A percentile compares a stretch with the other conserved stretches of the same genome.
These are phyloP conservation scores for Acanthosoma haemorrhoidale DNA, from an alignment of 2,888 invertebrate species.

Conservation along the genomic window DNA sequence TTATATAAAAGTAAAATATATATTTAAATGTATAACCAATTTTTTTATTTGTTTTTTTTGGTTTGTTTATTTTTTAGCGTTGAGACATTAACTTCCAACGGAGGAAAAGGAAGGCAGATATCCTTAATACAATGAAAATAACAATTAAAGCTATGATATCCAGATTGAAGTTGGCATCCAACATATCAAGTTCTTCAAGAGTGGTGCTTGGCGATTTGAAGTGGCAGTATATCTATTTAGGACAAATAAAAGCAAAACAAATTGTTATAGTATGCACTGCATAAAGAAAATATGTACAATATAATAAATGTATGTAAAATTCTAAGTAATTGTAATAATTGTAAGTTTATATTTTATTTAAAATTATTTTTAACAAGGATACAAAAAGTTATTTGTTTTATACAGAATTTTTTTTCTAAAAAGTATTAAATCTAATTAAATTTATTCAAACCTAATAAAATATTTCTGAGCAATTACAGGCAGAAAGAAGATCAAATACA, in stretches of 20 bases:
- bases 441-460: too few species aligned
- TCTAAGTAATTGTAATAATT: too few species aligned
- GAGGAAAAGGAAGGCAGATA: constrained; percentile 78
- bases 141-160: constrained; percentile 73
- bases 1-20: constrained; percentile 3
- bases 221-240: constrained; percentile 68
- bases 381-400: too few species aligned
- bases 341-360: too few species aligned
- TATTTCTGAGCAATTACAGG: too few species aligned
- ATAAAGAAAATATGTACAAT: too few species aligned
- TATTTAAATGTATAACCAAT: neutral
- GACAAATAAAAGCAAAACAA: neutral
- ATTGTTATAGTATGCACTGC: too few species aligned
- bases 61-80: constrained; percentile 30
- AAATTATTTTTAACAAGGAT: too few species aligned
- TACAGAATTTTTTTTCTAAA: too few species aligned
- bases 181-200: constrained; percentile 80
- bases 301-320: too few species aligned
- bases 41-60: neutral
- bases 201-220: constrained; percentile 77
- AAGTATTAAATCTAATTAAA: too few species aligned
- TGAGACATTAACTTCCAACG: constrained; percentile 77
- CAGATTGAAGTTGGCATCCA: constrained; percentile 68
- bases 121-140: constrained; percentile 72
- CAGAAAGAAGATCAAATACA: too few species aligned